These are phyloP conservation scores for Chalcis sispes DNA, from an alignment of 2,888 invertebrate genomes.

Conservation along the genomic window DNA sequence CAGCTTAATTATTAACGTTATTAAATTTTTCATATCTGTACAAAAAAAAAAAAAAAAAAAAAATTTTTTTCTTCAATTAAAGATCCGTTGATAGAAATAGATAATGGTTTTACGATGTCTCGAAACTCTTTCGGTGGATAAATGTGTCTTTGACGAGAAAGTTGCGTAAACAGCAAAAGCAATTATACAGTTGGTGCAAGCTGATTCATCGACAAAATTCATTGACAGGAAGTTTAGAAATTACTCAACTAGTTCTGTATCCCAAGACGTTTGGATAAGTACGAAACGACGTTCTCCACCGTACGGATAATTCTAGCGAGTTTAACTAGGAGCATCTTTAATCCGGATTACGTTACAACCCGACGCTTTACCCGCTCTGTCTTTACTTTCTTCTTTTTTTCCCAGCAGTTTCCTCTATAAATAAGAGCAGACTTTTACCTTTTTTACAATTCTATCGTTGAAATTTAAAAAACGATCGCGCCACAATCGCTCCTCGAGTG, in stretches of 20 bases:
- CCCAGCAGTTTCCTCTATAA: conserved; percentile 7
- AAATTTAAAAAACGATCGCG: no score
- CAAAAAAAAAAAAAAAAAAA: no score
- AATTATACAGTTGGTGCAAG: conserved; percentile 15
- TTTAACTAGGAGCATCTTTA: conserved; percentile 62
- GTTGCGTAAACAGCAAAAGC: conserved; percentile 10
- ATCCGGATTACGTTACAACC: conserved; percentile 63
- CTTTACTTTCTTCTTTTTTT: not conserved
- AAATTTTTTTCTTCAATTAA: no score
- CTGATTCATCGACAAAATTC: conserved; percentile 26
- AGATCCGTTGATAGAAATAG: no score
- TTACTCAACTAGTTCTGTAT: conserved; percentile 34
- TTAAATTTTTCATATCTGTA: no score
- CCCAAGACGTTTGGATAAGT: conserved; percentile 51
- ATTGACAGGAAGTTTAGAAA: conserved; percentile 22
- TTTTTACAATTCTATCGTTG: not conserved
- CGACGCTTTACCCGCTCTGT: not conserved
- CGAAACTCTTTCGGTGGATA: not conserved
- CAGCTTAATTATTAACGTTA: no score
- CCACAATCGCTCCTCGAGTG: not conserved
- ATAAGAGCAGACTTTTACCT: not conserved
- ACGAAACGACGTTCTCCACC: conserved; percentile 11
- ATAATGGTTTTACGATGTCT: not conserved
- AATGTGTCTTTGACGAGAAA: no score
- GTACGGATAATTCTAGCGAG: conserved; percentile 60